Evolutionary conservation across 2,888 invertebrate species (phyloP).

Genomic region (Tetrapedia diversipes): DNA sequence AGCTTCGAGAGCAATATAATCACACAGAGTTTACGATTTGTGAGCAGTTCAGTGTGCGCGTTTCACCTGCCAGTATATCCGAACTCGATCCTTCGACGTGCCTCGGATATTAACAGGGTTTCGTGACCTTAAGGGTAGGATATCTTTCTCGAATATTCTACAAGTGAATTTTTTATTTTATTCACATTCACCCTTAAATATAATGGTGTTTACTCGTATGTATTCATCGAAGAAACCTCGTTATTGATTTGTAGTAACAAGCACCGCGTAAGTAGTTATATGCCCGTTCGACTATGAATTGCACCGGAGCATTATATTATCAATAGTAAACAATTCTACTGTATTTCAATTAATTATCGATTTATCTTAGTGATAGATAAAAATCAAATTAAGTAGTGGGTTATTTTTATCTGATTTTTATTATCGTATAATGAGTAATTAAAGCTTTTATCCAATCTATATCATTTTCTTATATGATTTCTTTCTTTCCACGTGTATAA

Average conservation of each 20-base stretch:
- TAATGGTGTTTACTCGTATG: not conserved
- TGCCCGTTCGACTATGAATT: constrained; percentile 29
- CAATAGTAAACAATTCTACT: not conserved
- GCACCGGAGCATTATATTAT: not conserved
- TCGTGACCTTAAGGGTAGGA: constrained; percentile 44
- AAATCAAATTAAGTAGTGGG: not conserved
- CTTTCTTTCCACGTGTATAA: not conserved
- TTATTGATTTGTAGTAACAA: constrained; percentile 46
- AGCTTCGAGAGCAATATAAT: constrained; percentile 6
- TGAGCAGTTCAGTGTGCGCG: constrained; percentile 21
- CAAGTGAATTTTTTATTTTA: not conserved
- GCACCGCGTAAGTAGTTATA: constrained; percentile 14
- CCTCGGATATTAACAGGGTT: constrained; percentile 52
- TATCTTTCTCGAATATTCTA: constrained; percentile 8
- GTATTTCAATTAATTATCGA: not conserved
- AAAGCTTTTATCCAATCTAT: not conserved
- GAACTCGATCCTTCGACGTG: constrained; percentile 33
- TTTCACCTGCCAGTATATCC: constrained; percentile 19
- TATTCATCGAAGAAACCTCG: constrained; percentile 11
- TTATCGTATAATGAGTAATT: not conserved
- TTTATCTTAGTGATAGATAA: not conserved
- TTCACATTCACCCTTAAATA: not conserved
- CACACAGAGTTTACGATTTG: constrained; percentile 1
- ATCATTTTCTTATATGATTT: not conserved
- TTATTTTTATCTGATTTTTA: not conserved